Conservation (phyloP, 2,797 vertebrate species). For the Champsocephalus gunnari region DNA sequence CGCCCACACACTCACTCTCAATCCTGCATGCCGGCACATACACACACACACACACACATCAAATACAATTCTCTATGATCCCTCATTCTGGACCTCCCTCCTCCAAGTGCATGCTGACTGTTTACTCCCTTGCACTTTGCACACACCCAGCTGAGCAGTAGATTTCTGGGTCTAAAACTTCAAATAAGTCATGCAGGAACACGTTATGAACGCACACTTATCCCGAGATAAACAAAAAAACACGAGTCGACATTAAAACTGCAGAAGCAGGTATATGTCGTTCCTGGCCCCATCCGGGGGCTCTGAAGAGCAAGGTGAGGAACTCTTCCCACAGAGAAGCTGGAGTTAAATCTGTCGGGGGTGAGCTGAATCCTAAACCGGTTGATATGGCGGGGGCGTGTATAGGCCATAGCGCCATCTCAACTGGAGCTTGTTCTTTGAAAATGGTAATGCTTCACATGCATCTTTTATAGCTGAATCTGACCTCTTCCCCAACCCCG, state of each 20-base stretch:
- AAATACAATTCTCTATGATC: conserved; percentile 8
- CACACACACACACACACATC: neutral
- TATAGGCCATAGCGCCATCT: conserved; percentile 34
- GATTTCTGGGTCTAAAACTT: conserved; percentile 47
- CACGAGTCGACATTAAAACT: conserved; percentile 69
- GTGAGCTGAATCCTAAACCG: conserved; percentile 37
- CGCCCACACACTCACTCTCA: conserved; percentile 18
- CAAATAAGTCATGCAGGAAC: conserved; percentile 37
- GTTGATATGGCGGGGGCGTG: conserved; percentile 6
- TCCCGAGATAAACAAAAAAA: conserved; percentile 36
- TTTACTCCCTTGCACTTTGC: conserved; percentile 53
- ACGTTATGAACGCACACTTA: neutral
- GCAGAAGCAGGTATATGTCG: conserved; percentile 67
- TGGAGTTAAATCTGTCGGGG: conserved; percentile 19
- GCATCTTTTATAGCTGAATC: conserved; percentile 54
- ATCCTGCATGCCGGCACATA: conserved; percentile 18
- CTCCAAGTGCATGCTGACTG: conserved; percentile 29
- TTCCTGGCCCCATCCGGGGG: conserved; percentile 47
- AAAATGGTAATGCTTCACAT: conserved; percentile 58
- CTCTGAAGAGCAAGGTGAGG: conserved; percentile 41
- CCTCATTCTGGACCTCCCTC: conserved; percentile 27
- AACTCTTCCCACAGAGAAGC: conserved; percentile 35
- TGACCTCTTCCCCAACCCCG: conserved; percentile 46
- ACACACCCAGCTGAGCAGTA: conserved; percentile 32
- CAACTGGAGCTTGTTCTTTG: conserved; percentile 50